A percentile compares a stretch with the other conserved stretches of the same genome.
Conservation (phyloP, 2,797 vertebrate species). For the Clarias fuscus region DNA sequence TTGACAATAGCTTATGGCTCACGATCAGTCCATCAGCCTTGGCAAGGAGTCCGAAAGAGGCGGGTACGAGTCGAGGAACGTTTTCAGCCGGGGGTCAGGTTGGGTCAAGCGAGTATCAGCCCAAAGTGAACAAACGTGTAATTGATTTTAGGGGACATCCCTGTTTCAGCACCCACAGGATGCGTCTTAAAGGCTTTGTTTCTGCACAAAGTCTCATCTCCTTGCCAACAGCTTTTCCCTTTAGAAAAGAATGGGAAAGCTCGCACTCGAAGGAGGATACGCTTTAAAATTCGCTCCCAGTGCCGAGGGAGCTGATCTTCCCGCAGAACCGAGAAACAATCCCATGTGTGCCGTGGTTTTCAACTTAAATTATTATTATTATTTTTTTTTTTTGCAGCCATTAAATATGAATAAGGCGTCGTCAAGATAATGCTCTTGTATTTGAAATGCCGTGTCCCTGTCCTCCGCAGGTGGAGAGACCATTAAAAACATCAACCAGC, state of each 20-base stretch:
- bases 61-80: slow-evolving; percentile 71
- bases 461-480: slow-evolving; percentile 87
- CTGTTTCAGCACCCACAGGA: slow-evolving; percentile 66
- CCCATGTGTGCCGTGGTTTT: slow-evolving; percentile 9
- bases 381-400: too few relatives aligned
- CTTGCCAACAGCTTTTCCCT: slow-evolving; percentile 62
- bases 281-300: slow-evolving; percentile 72
- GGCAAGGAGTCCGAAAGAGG: slow-evolving; percentile 61
- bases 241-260: slow-evolving; percentile 60
- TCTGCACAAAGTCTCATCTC: slow-evolving; percentile 53
- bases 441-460: slow-evolving; percentile 17
- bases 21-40: slow-evolving; percentile 71
- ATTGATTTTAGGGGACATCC: slow-evolving; percentile 76
- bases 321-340: not conserved
- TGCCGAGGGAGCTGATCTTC: slow-evolving; percentile 20
- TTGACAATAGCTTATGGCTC: slow-evolving; percentile 82
- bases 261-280: slow-evolving; percentile 74
- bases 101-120: slow-evolving; percentile 74
- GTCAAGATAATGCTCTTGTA: too few relatives aligned
- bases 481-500: slow-evolving; percentile 99
- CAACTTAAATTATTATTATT: too few relatives aligned
- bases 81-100: slow-evolving; percentile 75
- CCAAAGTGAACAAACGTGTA: slow-evolving; percentile 81
- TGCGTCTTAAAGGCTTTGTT: slow-evolving; percentile 62
- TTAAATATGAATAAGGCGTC: not conserved